Evolutionary conservation across 2,888 invertebrate genomes (phyloP).

Genomic region (Hemaris fuciformis): DNA sequence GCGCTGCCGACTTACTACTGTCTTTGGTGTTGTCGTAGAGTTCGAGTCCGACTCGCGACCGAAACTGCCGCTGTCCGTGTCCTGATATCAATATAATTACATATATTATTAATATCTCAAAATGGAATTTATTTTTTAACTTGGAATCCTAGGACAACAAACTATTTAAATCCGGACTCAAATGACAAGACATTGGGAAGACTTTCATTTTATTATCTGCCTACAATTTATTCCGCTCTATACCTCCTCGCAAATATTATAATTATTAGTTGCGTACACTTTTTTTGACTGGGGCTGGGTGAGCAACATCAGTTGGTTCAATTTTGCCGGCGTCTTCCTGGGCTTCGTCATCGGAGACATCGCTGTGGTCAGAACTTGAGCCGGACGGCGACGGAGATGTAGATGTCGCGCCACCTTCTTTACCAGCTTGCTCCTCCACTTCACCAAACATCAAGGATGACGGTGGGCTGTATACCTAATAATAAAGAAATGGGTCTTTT

Average conservation of each 20-base stretch:
- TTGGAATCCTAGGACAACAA: background rate
- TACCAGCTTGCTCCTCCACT: conserved; percentile 75
- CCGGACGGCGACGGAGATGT: conserved; percentile 89
- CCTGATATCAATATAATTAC: conserved; percentile 39
- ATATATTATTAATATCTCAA: no score
- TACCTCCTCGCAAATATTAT: background rate
- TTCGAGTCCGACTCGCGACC: conserved; percentile 90
- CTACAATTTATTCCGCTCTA: background rate
- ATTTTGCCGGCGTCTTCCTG: conserved; percentile 31
- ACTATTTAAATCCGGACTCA: no score
- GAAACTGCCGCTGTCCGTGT: conserved; percentile 82
- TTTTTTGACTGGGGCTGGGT: conserved; percentile 63
- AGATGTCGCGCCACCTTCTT: conserved; percentile 65
- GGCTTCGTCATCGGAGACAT: conserved; percentile 69
- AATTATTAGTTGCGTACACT: conserved; percentile 60
- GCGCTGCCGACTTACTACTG: conserved; percentile 84
- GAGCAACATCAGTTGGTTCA: conserved; percentile 33
- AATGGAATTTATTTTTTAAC: background rate
- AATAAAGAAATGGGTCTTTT: no score
- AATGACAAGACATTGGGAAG: no score
- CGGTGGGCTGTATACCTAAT: conserved; percentile 93
- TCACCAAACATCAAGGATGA: conserved; percentile 94
- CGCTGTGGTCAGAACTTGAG: conserved; percentile 82
- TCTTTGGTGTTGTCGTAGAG: conserved; percentile 87
- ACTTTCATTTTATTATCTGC: no score